These are phyloP conservation scores for Ispidina picta DNA, from an alignment of 2,797 vertebrate genomes.

Conservation along the genomic window DNA sequence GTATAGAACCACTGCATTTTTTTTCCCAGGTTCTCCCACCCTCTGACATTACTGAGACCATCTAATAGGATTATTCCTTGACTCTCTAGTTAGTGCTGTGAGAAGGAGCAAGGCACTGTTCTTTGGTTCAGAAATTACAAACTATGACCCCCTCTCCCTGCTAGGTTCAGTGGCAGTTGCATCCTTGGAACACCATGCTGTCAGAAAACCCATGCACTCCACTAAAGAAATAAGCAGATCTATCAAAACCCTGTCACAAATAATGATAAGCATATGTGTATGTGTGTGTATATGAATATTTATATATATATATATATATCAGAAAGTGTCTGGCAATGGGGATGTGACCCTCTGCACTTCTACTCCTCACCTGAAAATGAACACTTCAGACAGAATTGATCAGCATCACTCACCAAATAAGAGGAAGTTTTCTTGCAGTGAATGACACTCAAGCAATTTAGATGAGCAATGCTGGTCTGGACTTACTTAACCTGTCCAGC, in stretches of 20 bases:
- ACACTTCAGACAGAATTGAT: not conserved
- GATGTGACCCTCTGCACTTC: not conserved
- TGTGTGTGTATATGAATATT: not conserved
- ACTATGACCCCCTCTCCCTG: not conserved
- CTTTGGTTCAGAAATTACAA: not conserved
- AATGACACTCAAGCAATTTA: not conserved
- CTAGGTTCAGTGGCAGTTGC: not conserved
- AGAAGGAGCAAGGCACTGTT: not conserved
- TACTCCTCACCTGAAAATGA: not conserved
- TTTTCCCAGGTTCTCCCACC: not conserved
- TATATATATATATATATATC: not conserved
- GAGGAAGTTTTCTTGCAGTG: not conserved
- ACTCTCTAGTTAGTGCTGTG: not conserved
- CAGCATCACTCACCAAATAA: not conserved
- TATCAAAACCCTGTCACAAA: not conserved
- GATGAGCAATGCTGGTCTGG: not conserved
- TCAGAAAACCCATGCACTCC: not conserved
- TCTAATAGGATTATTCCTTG: conserved; percentile 16
- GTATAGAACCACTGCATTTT: not conserved
- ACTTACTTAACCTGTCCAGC: conserved; percentile 1
- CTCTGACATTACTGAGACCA: not conserved
- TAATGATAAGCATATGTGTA: not conserved
- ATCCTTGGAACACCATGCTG: not conserved
- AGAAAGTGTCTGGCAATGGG: not conserved
- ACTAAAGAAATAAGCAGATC: not conserved